Evolutionary conservation across 2,113 vertebrate genomes (phyloP), one percentile per base, ranked within the genome.

Genomic region (Egretta garzetta): DNA sequence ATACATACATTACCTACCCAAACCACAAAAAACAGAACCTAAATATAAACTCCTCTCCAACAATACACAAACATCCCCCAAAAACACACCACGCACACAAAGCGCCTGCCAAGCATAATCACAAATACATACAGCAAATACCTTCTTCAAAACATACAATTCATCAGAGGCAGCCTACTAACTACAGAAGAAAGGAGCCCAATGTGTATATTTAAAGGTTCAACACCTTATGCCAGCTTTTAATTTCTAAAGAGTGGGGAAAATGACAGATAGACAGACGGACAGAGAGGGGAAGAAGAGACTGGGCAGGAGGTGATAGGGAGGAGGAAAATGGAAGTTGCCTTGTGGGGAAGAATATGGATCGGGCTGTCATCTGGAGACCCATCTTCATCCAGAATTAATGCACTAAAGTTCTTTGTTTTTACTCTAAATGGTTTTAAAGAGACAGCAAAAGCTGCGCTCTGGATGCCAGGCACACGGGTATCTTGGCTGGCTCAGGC

Each of bases 361-460:
- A 96, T 97, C 97, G 82, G 92, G 94, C 93, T 95, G 96, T 97
- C 98, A 97, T 95, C 97, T 96, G 90, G 95, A 98, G 97, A 95
- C 95, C 91, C 93, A 88, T 97, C 97, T 97, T 97, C 97, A 96
- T 97, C 97, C 92, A 97, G 96, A 98, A 98, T 98, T 96, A 97
- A 98, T 93, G 97, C 94, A 93, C 96, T 97, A 55, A 98, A 98
- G 97, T 98, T 98, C 97, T 97, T 81, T 91, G 97, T 58, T 97
- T 98, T 97, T 89, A 96, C 97, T 97, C 97, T 95, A 95, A 97
- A 96, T 70, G 95, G 83, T 97, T 98, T 98, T 97, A 96, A 98
- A 98, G 97, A 97, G 98, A 94, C 93, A 90, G 97, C 26, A 56
- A 74, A 93, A 90, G 80, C 95, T 93, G 86, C 0, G 0, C 83